Percentiles rank a stretch among this genome's conserved stretches.
These are phyloP conservation scores for Neogale vison DNA, from an alignment of 2,113 vertebrate genomes.

Conservation along the genomic window DNA sequence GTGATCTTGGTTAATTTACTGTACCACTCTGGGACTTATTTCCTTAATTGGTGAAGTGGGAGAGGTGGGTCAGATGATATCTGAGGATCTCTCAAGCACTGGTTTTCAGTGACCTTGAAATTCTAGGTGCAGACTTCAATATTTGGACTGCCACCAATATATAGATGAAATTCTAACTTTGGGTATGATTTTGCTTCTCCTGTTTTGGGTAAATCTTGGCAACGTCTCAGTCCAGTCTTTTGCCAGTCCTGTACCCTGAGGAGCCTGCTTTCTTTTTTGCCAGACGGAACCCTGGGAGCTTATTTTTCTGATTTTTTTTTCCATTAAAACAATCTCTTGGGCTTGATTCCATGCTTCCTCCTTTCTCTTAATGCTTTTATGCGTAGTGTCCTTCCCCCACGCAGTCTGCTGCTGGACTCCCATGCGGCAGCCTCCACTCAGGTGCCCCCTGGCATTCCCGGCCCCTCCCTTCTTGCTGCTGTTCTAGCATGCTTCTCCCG, in stretches of 20 bases:
- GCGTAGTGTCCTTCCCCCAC: background rate
- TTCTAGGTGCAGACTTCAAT: background rate
- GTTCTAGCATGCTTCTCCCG: rapidly evolving
- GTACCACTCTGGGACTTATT: background rate
- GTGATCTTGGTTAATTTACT: background rate
- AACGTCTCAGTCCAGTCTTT: background rate
- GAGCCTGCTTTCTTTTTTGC: background rate
- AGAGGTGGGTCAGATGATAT: background rate
- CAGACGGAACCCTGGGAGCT: background rate
- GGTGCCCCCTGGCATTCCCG: background rate
- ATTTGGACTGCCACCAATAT: background rate
- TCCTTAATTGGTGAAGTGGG: background rate
- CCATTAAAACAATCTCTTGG: background rate
- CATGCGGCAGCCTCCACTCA: background rate
- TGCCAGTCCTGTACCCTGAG: background rate
- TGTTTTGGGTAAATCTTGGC: background rate
- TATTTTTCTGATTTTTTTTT: slow-evolving; percentile 28
- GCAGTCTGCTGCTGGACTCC: too few relatives aligned
- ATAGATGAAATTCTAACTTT: background rate
- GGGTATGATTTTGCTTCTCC: background rate
- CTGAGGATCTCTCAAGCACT: background rate
- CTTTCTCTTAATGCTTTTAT: background rate
- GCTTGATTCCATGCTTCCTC: background rate
- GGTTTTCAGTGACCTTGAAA: background rate
- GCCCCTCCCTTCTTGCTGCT: background rate